Percentiles rank a stretch among this genome's conserved stretches.
Evolutionary conservation across 2,888 invertebrate species (phyloP).

Genomic region (Eurois occulta): DNA sequence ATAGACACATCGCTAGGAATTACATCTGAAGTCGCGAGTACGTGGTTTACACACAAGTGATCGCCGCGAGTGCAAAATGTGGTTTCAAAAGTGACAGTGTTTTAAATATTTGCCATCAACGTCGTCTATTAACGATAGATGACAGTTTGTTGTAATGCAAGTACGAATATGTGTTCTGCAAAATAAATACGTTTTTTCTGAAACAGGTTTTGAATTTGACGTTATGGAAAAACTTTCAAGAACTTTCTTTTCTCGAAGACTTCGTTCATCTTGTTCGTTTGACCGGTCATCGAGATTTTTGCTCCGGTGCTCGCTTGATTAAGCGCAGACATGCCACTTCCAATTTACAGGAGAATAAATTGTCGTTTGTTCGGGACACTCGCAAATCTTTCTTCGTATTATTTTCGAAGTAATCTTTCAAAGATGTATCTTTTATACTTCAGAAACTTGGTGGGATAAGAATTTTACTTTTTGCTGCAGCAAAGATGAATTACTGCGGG

Average conservation of each 20-base stretch:
- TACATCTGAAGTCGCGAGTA: slow-evolving; percentile 50
- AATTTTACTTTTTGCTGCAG: slow-evolving; percentile 51
- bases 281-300: slow-evolving; percentile 72
- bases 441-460: slow-evolving; percentile 37
- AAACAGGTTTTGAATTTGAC: slow-evolving; percentile 48
- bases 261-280: slow-evolving; percentile 57
- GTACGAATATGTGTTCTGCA: slow-evolving; percentile 56
- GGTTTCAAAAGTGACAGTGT: slow-evolving; percentile 68
- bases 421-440: slow-evolving; percentile 64
- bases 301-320: slow-evolving; percentile 73
- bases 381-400: slow-evolving; percentile 72
- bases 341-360: slow-evolving; percentile 79
- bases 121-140: slow-evolving; percentile 66
- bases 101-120: slow-evolving; percentile 55
- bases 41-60: slow-evolving; percentile 38
- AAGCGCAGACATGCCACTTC: slow-evolving; percentile 78
- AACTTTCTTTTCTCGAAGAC: slow-evolving; percentile 51
- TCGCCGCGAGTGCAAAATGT: slow-evolving; percentile 71
- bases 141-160: slow-evolving; percentile 63
- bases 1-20: slow-evolving; percentile 43
- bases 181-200: slow-evolving; percentile 35
- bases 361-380: slow-evolving; percentile 71
- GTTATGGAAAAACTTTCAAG: slow-evolving; percentile 42
- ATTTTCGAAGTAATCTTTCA: slow-evolving; percentile 72
- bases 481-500: slow-evolving; percentile 73